Evolutionary conservation across 2,888 invertebrate species (phyloP), one percentile per base, ranked within the genome.

Genomic region (Silvanus unidentatus): DNA sequence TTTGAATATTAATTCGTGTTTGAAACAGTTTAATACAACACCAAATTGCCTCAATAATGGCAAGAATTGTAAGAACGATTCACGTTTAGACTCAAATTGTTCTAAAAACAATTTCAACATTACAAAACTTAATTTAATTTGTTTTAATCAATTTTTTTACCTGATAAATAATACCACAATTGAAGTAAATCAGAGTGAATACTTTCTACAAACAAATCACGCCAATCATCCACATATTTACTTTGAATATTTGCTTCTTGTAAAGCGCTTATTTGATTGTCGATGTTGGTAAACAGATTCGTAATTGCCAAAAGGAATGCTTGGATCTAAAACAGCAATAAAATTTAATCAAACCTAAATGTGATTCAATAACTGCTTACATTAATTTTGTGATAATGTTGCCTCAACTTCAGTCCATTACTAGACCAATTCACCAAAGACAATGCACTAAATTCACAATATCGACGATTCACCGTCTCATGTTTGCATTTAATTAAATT

Each of bases 391-490:
- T 65, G 65, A 64, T 74, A 76, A 47, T 68, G 49, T 12, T 44
- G 13, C 54, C 62, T 66, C 45, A 49, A 66, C 72, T 70, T 64
- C 68, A 60, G 55, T 80, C 77, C 76, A 64, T 77, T 64, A 34
- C 82, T 73, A 9, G 60, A 56, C 80, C 89, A 83, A 11, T 83
- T 79, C 47, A 82, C 81, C 22, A 87, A 69, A 42, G 82, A 77
- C 64, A 90, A 80, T 53, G 84, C 75, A 54, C 81, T 73, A 63
- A 84, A 82, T 73, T 90, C 90, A 88, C 90, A 89, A 56, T 81
- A 77, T 50, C 74, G 68, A 27, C 72, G 53, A 3, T 71, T 67
- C 49, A 66, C 43, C 46, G 47, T 47, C 16, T 58, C 44, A 30
- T 67, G 53, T 30, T 65, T 59, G 28, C 53, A 40, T 39, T 58